Evolutionary conservation across 2,797 vertebrate species (phyloP).

Genomic region (Gallinago nigripennis): DNA sequence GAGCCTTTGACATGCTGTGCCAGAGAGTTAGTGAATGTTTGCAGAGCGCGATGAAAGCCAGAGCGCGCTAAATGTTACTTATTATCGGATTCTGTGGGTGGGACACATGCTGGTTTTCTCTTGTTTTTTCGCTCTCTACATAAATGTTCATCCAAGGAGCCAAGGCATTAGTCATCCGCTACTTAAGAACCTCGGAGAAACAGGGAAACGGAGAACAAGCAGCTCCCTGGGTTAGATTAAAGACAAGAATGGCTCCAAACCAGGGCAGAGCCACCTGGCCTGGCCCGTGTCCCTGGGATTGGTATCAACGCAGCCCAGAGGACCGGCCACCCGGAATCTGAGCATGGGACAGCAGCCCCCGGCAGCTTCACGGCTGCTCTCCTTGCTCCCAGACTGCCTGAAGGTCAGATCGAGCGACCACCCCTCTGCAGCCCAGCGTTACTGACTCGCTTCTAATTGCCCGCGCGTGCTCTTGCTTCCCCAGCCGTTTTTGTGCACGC

Average conservation of each 20-base stretch:
- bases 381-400: fast-evolving
- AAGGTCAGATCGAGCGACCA: fast-evolving
- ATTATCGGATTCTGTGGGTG: constrained; percentile 30
- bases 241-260: background rate
- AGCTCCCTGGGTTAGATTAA: background rate
- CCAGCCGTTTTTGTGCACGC: fast-evolving
- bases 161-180: constrained; percentile 49
- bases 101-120: constrained; percentile 48
- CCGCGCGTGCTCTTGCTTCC: fast-evolving
- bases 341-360: fast-evolving
- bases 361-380: background rate
- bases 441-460: background rate
- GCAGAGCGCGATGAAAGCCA: background rate
- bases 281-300: background rate
- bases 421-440: background rate
- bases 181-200: background rate
- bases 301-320: background rate
- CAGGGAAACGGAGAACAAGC: background rate
- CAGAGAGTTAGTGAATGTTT: background rate
- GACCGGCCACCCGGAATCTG: fast-evolving
- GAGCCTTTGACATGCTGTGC: background rate
- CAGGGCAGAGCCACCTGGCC: background rate
- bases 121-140: constrained; percentile 44
- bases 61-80: background rate
- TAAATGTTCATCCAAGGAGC: constrained; percentile 51